Base-by-base conservation (phyloP, 37 sponge, comb jelly and placozoan genomes). In the Ianthella basta region DNA sequence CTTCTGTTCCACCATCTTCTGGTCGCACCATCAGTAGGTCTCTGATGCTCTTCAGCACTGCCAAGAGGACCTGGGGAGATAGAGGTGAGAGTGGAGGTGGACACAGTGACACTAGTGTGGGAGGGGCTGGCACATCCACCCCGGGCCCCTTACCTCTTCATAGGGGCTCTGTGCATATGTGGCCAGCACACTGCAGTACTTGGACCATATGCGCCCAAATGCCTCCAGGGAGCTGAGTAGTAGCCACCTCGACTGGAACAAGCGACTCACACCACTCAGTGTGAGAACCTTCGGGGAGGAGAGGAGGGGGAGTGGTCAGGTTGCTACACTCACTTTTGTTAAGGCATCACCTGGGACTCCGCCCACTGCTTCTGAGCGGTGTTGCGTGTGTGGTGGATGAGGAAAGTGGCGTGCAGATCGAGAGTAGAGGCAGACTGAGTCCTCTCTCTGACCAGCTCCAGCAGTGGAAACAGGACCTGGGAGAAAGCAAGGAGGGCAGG, bases 301-400 rank as follows among this genome's bases (percentile, higher is more conserved):
- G 63, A 61, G 63, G 27, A 12, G 8, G 63, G 12, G 27, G 25
- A 44, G 8, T 8, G 50, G 50, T 44, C 10, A 72, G 40, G 56
- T 1, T 2, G 39, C 12, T 44, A 53, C 19, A 54, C 10, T 44
- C 30, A 40, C 4, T 50, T 27, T 6, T 6, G 1, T 39, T 12
- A 20, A 61, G 21, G 20, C 72, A 66, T 33, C 12, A 87, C 91
- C 84, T 93, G 94, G 20, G 99, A 96, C 87, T 98, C 97, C 38
- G 96, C 99, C 99, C 99, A 98, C 85, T 98, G 99, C 78, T 98
- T 98, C 70, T 90, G 90, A 37, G 87, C 97, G 8, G 99, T 95
- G 90, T 98, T 86, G 32, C 99, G 68, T 20, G 94, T 66, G 82
- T 98, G 97, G 77, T 98, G 99, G 25, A 98, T 92, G 60, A 98